Conservation (phyloP, 2,113 vertebrate genomes). For the Calidris pygmaea region DNA sequence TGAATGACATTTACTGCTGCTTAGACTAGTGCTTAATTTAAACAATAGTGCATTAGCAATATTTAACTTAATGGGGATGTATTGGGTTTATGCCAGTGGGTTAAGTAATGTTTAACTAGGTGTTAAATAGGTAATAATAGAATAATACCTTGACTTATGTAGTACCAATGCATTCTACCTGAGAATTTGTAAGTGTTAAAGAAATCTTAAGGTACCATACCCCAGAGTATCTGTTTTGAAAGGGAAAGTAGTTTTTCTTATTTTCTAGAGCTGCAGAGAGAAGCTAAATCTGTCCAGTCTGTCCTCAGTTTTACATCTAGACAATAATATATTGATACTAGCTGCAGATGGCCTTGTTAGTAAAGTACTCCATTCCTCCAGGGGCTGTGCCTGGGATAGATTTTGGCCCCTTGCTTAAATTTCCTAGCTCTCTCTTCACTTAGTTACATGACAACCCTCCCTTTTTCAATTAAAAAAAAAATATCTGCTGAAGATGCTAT, state of each 20-base stretch:
- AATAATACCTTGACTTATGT: slow-evolving; percentile 45
- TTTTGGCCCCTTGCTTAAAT: not conserved
- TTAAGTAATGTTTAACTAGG: slow-evolving; percentile 68
- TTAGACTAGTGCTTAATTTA: slow-evolving; percentile 60
- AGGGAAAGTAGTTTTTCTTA: not conserved
- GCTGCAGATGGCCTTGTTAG: not conserved
- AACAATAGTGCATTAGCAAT: slow-evolving; percentile 64
- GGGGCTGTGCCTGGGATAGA: not conserved
- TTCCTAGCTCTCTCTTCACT: not conserved
- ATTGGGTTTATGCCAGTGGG: slow-evolving; percentile 56
- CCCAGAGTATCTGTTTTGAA: not conserved
- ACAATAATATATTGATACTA: not conserved
- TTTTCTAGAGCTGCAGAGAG: not conserved
- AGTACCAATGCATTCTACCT: slow-evolving; percentile 13
- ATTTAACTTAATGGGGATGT: slow-evolving; percentile 48
- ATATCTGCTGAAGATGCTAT: not conserved
- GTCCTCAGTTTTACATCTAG: not conserved
- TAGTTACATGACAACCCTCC: not conserved
- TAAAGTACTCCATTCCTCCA: not conserved
- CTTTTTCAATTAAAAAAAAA: not conserved
- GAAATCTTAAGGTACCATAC: not conserved
- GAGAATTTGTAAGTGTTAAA: not conserved
- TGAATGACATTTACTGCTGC: slow-evolving; percentile 59
- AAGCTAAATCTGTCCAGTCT: not conserved
- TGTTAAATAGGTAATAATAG: slow-evolving; percentile 66